phyloP scores from a whole-genome alignment of 2,888 invertebrate genomes.

The Tetrapedia diversipes region DNA sequence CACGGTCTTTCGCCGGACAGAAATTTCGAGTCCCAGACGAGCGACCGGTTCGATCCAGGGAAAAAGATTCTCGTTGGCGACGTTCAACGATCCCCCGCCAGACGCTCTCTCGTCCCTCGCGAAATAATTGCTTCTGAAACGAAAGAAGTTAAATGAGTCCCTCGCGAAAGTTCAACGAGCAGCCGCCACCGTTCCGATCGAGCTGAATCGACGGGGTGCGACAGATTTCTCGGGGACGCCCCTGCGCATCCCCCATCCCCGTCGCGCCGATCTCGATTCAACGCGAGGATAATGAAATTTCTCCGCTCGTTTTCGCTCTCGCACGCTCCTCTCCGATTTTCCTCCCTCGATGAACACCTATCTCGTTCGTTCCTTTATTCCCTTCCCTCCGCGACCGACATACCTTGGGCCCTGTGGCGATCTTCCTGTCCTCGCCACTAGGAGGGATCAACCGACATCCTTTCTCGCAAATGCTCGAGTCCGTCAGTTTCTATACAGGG shows the following conservation, averaged over 20 bases:
- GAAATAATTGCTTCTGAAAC: constrained; percentile 64
- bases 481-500: too few relatives aligned
- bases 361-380: constrained; percentile 14
- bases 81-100: constrained; percentile 48
- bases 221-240: constrained; percentile 70
- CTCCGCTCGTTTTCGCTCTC: constrained; percentile 66
- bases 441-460: too few relatives aligned
- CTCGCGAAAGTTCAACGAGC: constrained; percentile 54
- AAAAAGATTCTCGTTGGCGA: constrained; percentile 40
- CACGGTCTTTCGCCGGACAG: neutral
- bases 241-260: constrained; percentile 33
- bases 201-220: constrained; percentile 56
- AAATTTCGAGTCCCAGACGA: neutral
- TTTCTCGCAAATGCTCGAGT: too few relatives aligned
- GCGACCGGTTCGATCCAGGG: constrained; percentile 5
- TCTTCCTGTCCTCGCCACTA: too few relatives aligned
- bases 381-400: constrained; percentile 12
- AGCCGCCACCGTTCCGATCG: constrained; percentile 46
- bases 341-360: too few relatives aligned
- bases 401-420: constrained; percentile 41
- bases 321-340: too few relatives aligned
- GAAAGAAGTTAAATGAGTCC: constrained; percentile 67
- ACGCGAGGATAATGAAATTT: constrained; percentile 78
- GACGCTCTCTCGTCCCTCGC: constrained; percentile 49
- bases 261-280: constrained; percentile 69